A percentile compares a stretch with the other conserved stretches of the same genome.
Conservation (phyloP, 1,140 invertebrate species). For the Brachionus sp. region DNA sequence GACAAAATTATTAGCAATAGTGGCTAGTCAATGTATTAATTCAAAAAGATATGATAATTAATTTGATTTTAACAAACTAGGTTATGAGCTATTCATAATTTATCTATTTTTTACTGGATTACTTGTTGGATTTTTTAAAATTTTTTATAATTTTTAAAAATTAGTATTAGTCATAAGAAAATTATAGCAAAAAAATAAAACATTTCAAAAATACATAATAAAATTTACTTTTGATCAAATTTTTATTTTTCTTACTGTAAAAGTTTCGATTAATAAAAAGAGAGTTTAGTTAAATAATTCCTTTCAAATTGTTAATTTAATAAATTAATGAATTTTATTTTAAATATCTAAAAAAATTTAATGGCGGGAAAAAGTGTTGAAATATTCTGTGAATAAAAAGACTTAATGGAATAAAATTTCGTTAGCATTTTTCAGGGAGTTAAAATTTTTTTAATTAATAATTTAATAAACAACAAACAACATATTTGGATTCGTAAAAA, state of each 20-base stretch:
- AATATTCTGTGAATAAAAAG: too few relatives aligned
- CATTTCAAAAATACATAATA: neutral
- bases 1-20: neutral
- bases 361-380: too few relatives aligned
- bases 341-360: too few relatives aligned
- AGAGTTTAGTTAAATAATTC: too few relatives aligned
- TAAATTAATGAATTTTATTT: neutral
- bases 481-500: too few relatives aligned
- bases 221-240: neutral
- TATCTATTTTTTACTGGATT: neutral
- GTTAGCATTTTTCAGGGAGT: too few relatives aligned
- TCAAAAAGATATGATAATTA: conserved; percentile 36
- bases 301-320: neutral
- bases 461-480: too few relatives aligned
- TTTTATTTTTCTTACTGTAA: neutral
- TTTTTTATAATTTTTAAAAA: neutral
- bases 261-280: neutral
- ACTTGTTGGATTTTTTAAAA: neutral
- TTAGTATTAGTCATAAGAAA: neutral
- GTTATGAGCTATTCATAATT: neutral
- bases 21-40: neutral
- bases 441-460: too few relatives aligned
- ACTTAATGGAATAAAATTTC: too few relatives aligned
- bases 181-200: neutral
- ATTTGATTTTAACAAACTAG: neutral